Percentiles rank a stretch among this genome's conserved stretches.
Conservation (phyloP, 92 coral and sea anemone genomes). For the Porites rus region DNA sequence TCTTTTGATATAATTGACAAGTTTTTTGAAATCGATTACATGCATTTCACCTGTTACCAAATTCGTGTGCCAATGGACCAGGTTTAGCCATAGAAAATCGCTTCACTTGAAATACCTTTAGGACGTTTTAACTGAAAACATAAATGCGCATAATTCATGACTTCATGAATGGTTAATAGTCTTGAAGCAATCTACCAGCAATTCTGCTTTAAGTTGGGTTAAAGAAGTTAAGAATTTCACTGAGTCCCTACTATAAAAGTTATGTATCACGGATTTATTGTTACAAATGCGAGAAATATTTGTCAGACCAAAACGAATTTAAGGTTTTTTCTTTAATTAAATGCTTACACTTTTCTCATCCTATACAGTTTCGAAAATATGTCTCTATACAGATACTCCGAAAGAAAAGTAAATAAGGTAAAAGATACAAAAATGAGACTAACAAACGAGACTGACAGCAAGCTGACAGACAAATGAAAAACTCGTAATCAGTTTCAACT, state of each 20-base stretch:
- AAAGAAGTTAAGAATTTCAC: too few species aligned
- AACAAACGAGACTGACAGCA: slow-evolving; percentile 24
- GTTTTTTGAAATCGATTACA: slow-evolving; percentile 73
- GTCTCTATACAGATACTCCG: slow-evolving; percentile 18
- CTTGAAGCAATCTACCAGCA: too few species aligned
- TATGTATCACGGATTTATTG: background rate
- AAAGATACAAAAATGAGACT: slow-evolving; percentile 14
- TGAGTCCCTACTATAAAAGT: too few species aligned
- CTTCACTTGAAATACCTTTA: background rate
- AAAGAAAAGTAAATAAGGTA: background rate
- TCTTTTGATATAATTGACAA: slow-evolving; percentile 74
- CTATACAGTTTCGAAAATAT: background rate
- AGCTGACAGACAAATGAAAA: slow-evolving; percentile 21
- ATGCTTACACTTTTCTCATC: too few species aligned
- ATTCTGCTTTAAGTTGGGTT: too few species aligned
- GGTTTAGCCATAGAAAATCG: slow-evolving; percentile 15
- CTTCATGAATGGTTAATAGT: slow-evolving; percentile 3
- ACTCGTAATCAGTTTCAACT: slow-evolving; percentile 36
- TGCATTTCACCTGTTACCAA: slow-evolving; percentile 67
- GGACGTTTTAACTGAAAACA: background rate
- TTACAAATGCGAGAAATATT: too few species aligned
- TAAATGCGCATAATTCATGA: background rate
- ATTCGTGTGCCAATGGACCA: slow-evolving; percentile 28
- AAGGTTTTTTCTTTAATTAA: too few species aligned
- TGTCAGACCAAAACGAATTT: background rate